Evolutionary conservation across 2,888 invertebrate species (phyloP), one percentile per base, ranked within the genome.

Genomic region (Sympetrum striolatum): DNA sequence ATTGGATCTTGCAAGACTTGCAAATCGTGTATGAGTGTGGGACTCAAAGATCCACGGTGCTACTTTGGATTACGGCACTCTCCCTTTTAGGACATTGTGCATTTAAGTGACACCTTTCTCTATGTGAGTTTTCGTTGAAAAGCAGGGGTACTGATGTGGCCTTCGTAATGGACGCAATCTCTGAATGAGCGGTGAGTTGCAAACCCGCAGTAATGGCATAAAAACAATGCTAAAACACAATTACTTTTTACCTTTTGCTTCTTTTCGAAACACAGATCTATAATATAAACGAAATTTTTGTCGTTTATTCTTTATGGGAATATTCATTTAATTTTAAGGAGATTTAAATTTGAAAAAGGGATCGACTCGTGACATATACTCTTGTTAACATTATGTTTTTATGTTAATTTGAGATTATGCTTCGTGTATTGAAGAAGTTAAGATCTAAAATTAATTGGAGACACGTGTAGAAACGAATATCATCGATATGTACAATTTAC

Each of bases 101-200:
- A 31, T 86, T 60, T 37, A 37, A 82, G 86, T 86, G 86, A 86
- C 86, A 86, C n/a, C 37, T 86, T n/a, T 22, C 60, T n/a, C 86
- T 14, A 60, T 58, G 58, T 60, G 64, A 86, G 25, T 60, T 60
- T 31, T 37, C 53, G 60, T 64, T 73, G n/a, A 60, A 37, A 53
- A 60, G 58, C 60, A 86, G 64, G 60, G 18, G 86, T 60, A 64
- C 60, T 37, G 64, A 86, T 86, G 86, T 86, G 86, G 35, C 48
- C 86, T 64, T n/a, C 22, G 37, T 60, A 86, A 37, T 64, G 86
- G 86, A 86, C 86, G 86, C n/a, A 86, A 64, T 64, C 86, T 60
- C 64, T 64, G 86, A 86, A 86, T 86, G 86, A 86, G 86, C 60
- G 86, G 86, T 86, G 64, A 86, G 86, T 86, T 86, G 48, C 39